Evolutionary conservation across 2,888 invertebrate genomes (phyloP).

Genomic region (Abscondita cerata): DNA sequence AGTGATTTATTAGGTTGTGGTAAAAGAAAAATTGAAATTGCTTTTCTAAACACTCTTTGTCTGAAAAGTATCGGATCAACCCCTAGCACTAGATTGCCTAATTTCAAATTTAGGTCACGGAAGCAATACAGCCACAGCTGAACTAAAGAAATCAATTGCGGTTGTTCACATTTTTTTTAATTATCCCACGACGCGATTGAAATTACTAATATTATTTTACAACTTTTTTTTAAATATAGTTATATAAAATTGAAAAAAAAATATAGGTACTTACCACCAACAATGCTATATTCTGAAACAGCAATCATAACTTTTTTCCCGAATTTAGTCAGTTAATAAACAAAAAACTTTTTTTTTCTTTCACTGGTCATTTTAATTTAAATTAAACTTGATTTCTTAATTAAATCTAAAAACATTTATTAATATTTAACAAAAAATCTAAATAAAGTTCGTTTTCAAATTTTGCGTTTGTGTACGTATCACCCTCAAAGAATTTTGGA

Average conservation of each 20-base stretch:
- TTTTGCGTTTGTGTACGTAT: constrained; percentile 13
- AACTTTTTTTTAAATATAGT: too few relatives aligned
- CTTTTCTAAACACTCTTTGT: neutral
- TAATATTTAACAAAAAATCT: neutral
- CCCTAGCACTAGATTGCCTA: constrained; percentile 26
- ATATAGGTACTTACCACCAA: constrained; percentile 41
- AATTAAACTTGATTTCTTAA: neutral
- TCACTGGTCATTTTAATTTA: too few relatives aligned
- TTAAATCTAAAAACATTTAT: too few relatives aligned
- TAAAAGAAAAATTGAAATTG: constrained; percentile 11
- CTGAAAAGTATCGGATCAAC: constrained; percentile 15
- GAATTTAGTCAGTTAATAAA: neutral
- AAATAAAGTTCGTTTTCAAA: constrained; percentile 11
- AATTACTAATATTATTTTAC: too few relatives aligned
- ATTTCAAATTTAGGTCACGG: constrained; percentile 35
- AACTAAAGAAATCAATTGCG: constrained; percentile 33
- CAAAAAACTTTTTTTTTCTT: neutral
- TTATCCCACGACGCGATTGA: too few relatives aligned
- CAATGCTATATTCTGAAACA: constrained; percentile 42
- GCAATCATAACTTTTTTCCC: constrained; percentile 41
- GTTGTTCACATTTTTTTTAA: too few relatives aligned
- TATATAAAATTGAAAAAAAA: neutral
- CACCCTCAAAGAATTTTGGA: constrained; percentile 8
- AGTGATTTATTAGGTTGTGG: too few relatives aligned
- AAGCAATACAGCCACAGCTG: constrained; percentile 31